Conservation (phyloP, 2,113 vertebrate species). For the Coturnix japonica region DNA sequence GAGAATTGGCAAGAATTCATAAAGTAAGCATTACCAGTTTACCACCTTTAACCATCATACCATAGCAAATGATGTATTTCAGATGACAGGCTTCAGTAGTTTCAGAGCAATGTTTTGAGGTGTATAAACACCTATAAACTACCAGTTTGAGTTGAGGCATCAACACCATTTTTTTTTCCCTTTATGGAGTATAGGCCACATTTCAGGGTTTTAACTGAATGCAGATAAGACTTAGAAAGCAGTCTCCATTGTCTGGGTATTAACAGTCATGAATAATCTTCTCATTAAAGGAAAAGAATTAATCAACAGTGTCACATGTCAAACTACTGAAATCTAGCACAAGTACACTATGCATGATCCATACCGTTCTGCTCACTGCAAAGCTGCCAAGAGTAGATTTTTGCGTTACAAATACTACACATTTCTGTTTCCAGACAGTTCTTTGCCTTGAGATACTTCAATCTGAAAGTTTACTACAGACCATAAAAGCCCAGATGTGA, state of each 20-base stretch:
- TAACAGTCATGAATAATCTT: not conserved
- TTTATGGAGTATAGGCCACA: not conserved
- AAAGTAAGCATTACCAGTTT: constrained; percentile 24
- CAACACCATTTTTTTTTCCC: not conserved
- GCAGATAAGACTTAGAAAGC: not conserved
- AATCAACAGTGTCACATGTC: not conserved
- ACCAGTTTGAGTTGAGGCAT: not conserved
- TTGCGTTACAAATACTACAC: not conserved
- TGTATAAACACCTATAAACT: not conserved
- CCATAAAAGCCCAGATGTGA: not conserved
- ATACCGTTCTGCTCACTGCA: not conserved
- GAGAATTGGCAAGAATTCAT: constrained; percentile 17
- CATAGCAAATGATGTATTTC: not conserved
- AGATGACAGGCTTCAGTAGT: not conserved
- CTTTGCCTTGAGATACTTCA: not conserved
- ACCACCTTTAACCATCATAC: constrained; percentile 14
- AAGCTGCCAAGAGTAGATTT: not conserved
- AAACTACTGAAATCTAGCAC: not conserved
- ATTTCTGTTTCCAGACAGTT: not conserved
- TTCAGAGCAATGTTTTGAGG: not conserved
- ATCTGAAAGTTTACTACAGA: not conserved
- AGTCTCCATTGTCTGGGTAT: not conserved
- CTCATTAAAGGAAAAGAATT: not conserved
- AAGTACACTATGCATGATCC: accelerated
- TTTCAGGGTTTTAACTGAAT: not conserved